Percentiles rank a stretch among this genome's conserved stretches.
These are phyloP conservation scores for Notothenia coriiceps DNA, from an alignment of 2,113 vertebrate genomes.

Conservation along the genomic window DNA sequence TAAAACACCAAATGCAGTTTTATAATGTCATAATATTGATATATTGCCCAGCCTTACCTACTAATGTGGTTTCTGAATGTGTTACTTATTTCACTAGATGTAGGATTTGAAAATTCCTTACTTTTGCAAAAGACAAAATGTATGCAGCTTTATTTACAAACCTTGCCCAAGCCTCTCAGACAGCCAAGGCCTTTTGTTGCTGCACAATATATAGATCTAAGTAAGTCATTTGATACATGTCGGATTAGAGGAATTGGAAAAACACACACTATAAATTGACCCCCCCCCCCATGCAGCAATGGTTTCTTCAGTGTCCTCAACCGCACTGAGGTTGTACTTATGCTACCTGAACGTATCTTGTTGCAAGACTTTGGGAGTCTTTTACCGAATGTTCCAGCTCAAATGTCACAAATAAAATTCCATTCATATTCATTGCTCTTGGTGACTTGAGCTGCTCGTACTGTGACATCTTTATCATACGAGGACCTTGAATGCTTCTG, in stretches of 20 bases:
- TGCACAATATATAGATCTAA: background rate
- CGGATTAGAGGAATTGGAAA: background rate
- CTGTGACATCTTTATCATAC: constrained; percentile 57
- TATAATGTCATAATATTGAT: too few relatives aligned
- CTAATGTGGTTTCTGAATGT: too few relatives aligned
- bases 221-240: constrained; percentile 1
- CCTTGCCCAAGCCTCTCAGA: background rate
- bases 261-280: background rate
- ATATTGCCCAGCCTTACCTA: too few relatives aligned
- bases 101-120: too few relatives aligned
- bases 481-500: constrained; percentile 57
- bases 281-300: background rate
- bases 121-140: too few relatives aligned
- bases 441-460: constrained; percentile 52
- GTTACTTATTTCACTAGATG: too few relatives aligned
- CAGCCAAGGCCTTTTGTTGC: background rate
- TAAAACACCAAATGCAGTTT: too few relatives aligned
- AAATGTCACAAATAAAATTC: constrained; percentile 29
- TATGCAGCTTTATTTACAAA: too few relatives aligned
- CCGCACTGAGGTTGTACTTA: background rate
- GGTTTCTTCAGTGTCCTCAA: background rate
- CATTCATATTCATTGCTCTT: constrained; percentile 17
- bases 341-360: background rate
- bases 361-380: constrained; percentile 10
- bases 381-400: constrained; percentile 17